phyloP scores from a whole-genome alignment of 2,888 invertebrate species.

The Nowickia ferox region DNA sequence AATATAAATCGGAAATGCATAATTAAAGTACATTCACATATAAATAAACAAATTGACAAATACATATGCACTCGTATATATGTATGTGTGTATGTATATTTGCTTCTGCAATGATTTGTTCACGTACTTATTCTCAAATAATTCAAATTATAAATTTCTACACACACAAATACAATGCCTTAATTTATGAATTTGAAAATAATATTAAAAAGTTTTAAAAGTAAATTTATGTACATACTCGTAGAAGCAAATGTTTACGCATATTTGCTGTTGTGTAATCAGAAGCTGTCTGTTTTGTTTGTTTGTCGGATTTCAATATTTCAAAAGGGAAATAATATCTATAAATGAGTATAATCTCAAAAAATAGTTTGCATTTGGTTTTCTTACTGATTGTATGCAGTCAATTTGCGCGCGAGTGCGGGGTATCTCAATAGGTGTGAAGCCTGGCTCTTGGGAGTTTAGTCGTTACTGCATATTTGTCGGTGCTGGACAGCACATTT shows the following conservation, averaged over 20 bases:
- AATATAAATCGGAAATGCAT: slow-evolving; percentile 75
- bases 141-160: slow-evolving; percentile 25
- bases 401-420: too few species aligned
- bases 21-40: slow-evolving; percentile 71
- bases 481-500: too few species aligned
- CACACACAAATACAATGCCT: slow-evolving; percentile 26
- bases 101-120: background rate
- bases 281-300: background rate
- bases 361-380: too few species aligned
- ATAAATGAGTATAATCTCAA: too few species aligned
- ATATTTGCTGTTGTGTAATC: too few species aligned
- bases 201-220: slow-evolving; percentile 48
- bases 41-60: slow-evolving; percentile 1
- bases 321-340: too few species aligned
- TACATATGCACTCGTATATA: background rate
- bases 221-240: slow-evolving; percentile 24
- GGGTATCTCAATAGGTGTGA: too few species aligned
- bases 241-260: background rate
- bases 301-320: background rate
- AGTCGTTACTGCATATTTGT: too few species aligned
- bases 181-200: slow-evolving; percentile 49
- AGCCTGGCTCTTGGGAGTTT: too few species aligned
- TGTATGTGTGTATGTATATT: background rate
- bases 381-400: too few species aligned
- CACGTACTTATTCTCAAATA: slow-evolving; percentile 38